Evolutionary conservation across 2,888 invertebrate species (phyloP).

Genomic region (Cephus pygmeus): DNA sequence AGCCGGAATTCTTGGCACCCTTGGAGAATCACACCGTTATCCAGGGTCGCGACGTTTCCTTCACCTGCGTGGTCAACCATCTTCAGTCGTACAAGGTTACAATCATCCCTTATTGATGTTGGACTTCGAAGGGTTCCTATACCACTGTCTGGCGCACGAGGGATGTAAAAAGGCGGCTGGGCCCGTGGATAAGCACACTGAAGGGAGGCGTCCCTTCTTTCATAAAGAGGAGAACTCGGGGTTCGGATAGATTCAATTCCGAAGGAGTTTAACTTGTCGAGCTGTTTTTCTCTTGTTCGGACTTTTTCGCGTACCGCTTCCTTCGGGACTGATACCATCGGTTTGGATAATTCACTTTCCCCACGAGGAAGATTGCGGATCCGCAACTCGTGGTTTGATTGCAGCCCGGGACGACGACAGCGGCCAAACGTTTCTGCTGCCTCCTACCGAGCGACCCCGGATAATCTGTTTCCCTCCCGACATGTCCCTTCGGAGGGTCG

Average conservation of each 20-base stretch:
- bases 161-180: background rate
- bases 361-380: constrained; percentile 30
- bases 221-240: background rate
- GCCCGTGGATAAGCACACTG: background rate
- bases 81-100: constrained; percentile 83
- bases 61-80: constrained; percentile 88
- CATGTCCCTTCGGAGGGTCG: background rate
- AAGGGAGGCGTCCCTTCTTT: background rate
- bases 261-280: constrained; percentile 17
- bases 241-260: background rate
- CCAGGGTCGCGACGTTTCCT: constrained; percentile 84
- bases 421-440: constrained; percentile 34
- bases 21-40: constrained; percentile 85
- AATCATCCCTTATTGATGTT: background rate
- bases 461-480: background rate
- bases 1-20: constrained; percentile 83
- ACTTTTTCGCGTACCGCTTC: background rate
- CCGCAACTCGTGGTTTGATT: constrained; percentile 46
- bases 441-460: constrained; percentile 5
- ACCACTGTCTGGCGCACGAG: background rate
- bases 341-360: constrained; percentile 43
- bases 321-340: background rate
- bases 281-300: background rate
- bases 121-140: background rate
- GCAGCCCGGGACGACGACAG: constrained; percentile 39